Base-by-base conservation (phyloP, 2,888 invertebrate genomes). In the Pterostichus niger region DNA sequence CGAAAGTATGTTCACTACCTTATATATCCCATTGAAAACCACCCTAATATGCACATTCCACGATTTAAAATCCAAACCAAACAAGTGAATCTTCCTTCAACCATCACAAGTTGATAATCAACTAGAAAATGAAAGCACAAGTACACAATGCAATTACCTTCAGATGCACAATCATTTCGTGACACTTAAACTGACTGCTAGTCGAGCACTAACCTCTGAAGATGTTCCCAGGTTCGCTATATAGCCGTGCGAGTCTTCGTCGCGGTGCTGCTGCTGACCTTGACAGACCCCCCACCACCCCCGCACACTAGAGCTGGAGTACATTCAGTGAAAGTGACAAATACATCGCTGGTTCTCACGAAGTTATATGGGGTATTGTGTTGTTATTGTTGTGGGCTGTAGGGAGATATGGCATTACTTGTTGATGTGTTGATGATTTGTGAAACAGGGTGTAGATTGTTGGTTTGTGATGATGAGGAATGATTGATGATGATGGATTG, bases 241-340 rank as follows among this genome's bases (percentile, higher is more conserved):
- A 85, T 85, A 79, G 84, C 84, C 84, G 84, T 84, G 84, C 84
- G 85, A 81, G 83, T 79, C 86, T 86, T 85, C 86, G 84, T 84
- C 84, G 84, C 84, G 85, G 85, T 46, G 85, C 85, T 61, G 71
- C 31, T 46, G 85, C 85, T 61, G 71, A 56, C 79, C 83, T 79
- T 80, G 73, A 73, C 59, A 15, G 13, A 24, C 15, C 68, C n/a
- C 79, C 61, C 44, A 59, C 44, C 71, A 13, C 13, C 71, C 33
- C 68, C n/a, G 68, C 35, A 5, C 40, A 9, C 24, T 24, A 24
- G 24, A 3, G 3, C 24, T 6, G 56, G 15, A 31, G 61, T 61
- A 61, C 33, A 61, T 31, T 59, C 56, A 35, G 79, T 80, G 79
- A 80, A 80, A 80, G 79, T 80, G 79, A 52, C 9, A 13, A 56